Evolutionary conservation across 1,140 invertebrate genomes (phyloP).

Genomic region (Hylaeus anthracinus): DNA sequence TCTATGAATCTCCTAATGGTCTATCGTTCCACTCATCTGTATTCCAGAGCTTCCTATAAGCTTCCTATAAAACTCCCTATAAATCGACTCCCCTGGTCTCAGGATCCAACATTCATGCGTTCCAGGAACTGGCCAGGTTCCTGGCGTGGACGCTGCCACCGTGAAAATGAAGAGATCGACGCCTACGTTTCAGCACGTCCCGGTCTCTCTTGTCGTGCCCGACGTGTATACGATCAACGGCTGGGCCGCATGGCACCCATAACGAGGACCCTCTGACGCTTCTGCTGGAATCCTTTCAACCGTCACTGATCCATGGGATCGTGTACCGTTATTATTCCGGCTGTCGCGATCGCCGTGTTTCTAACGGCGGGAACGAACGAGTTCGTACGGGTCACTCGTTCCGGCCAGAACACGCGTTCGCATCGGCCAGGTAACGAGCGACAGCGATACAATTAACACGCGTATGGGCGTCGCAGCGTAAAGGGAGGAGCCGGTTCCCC

Average conservation of each 20-base stretch:
- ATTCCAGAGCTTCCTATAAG: too few relatives aligned
- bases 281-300: conserved; percentile 56
- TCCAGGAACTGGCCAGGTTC: not conserved
- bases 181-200: conserved; percentile 50
- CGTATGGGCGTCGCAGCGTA: conserved; percentile 1
- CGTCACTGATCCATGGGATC: conserved; percentile 58
- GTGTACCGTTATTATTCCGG: conserved; percentile 71
- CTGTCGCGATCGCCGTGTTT: conserved; percentile 58
- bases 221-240: conserved; percentile 38
- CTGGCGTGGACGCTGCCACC: not conserved
- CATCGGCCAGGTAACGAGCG: conserved; percentile 27
- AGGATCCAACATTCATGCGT: conserved; percentile 4
- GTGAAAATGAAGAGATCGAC: conserved; percentile 61
- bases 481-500: conserved; percentile 51
- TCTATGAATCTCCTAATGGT: too few relatives aligned
- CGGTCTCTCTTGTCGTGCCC: conserved; percentile 17
- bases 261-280: conserved; percentile 66
- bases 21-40: too few relatives aligned
- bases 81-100: too few relatives aligned
- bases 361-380: conserved; percentile 59
- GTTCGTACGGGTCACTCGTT: conserved; percentile 58
- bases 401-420: conserved; percentile 20
- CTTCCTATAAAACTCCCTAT: too few relatives aligned
- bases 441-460: conserved; percentile 40
- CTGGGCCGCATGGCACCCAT: conserved; percentile 33